Percentiles rank a stretch among this genome's conserved stretches.
These are phyloP conservation scores for Notamacropus eugenii DNA, from an alignment of 2,797 vertebrate species.

Conservation along the genomic window DNA sequence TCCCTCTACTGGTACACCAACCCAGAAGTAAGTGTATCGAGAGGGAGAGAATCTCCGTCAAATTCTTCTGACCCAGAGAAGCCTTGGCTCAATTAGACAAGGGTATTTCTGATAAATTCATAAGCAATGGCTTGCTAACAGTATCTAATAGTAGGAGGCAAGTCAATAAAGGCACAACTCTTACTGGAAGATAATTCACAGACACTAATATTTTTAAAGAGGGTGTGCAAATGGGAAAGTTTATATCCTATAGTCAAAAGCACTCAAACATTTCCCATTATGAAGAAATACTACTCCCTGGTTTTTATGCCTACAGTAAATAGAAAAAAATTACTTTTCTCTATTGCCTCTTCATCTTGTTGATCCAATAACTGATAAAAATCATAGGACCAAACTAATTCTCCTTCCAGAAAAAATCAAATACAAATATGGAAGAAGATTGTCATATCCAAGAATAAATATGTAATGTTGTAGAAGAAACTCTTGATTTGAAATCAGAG, in stretches of 20 bases:
- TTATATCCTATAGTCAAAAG: conserved; percentile 38
- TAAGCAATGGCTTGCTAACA: background rate
- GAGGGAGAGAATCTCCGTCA: conserved; percentile 4
- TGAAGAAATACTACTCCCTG: conserved; percentile 1
- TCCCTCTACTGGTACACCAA: conserved; percentile 96
- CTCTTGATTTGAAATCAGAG: background rate
- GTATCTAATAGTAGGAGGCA: conserved; percentile 15
- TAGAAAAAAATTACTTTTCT: conserved; percentile 26
- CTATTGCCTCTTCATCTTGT: background rate
- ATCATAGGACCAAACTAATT: background rate
- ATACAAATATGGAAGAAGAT: background rate
- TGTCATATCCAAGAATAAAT: background rate
- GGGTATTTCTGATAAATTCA: conserved; percentile 24
- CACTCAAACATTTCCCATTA: background rate
- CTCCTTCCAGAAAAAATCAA: background rate
- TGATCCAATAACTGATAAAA: background rate
- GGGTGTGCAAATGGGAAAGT: conserved; percentile 16
- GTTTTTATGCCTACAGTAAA: conserved; percentile 19
- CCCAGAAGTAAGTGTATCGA: conserved; percentile 89
- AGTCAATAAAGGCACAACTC: background rate
- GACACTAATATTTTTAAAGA: conserved; percentile 35
- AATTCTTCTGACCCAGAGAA: conserved; percentile 7
- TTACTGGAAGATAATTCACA: conserved; percentile 11
- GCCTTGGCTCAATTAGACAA: background rate
- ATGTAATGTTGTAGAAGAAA: background rate